Conservation (phyloP, 2,797 vertebrate species). For the Microhierax caerulescens region DNA sequence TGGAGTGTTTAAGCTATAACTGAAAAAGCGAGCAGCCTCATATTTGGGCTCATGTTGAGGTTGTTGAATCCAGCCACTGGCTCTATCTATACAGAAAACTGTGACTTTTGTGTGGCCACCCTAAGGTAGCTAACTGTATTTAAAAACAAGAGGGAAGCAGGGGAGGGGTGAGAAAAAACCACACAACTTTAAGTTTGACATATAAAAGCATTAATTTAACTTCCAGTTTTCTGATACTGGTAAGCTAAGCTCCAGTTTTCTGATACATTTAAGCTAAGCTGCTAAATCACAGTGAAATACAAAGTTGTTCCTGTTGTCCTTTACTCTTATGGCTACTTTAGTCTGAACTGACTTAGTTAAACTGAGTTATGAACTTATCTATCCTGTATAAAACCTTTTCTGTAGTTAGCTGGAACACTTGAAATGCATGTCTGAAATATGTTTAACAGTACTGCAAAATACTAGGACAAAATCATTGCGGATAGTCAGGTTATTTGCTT, state of each 20-base stretch:
- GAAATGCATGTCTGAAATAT: not conserved
- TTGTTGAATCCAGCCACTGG: not conserved
- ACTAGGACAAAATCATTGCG: not conserved
- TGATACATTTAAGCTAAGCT: not conserved
- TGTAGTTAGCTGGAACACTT: not conserved
- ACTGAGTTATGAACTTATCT: not conserved
- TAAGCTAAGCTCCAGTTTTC: not conserved
- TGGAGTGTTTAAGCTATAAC: not conserved
- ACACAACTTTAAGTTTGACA: not conserved
- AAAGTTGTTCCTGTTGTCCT: not conserved
- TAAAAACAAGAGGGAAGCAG: not conserved
- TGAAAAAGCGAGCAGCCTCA: not conserved
- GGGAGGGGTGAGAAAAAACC: not conserved
- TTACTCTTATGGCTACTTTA: not conserved
- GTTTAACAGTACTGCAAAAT: not conserved
- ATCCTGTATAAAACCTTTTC: not conserved
- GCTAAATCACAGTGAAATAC: not conserved
- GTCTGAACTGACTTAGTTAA: not conserved
- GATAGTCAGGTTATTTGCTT: not conserved
- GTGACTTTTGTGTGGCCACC: not conserved
- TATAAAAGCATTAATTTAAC: not conserved
- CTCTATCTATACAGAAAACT: not conserved
- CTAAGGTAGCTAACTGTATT: not conserved
- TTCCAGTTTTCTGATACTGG: not conserved
- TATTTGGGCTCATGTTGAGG: not conserved